A percentile compares a stretch with the other conserved stretches of the same genome.
phyloP scores from a whole-genome alignment of 2,797 vertebrate species.

The Emys orbicularis region DNA sequence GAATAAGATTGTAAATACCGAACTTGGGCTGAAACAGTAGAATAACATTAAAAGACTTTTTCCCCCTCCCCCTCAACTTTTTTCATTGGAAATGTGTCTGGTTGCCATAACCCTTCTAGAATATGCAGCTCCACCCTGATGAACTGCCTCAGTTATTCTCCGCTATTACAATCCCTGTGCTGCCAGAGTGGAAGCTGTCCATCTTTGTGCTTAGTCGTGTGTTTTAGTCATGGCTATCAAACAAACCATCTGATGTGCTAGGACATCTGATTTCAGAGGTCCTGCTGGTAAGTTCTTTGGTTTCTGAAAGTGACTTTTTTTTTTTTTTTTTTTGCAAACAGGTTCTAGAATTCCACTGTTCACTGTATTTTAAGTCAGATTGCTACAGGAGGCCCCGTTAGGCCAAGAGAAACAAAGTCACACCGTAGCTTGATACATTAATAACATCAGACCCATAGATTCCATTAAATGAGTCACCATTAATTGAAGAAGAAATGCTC shows the following conservation, averaged over 20 bases:
- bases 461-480: constrained; percentile 57
- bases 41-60: not conserved
- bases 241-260: not conserved
- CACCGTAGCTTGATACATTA: constrained; percentile 39
- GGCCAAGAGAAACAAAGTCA: constrained; percentile 45
- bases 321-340: constrained; percentile 34
- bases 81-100: not conserved
- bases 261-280: constrained; percentile 24
- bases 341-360: constrained; percentile 60
- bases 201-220: not conserved
- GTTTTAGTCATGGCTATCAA: not conserved
- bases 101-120: not conserved
- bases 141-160: not conserved
- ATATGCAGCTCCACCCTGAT: not conserved
- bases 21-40: not conserved
- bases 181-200: constrained; percentile 3
- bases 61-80: not conserved
- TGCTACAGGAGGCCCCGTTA: rapidly evolving
- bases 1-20: not conserved
- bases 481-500: constrained; percentile 44
- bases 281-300: constrained; percentile 48
- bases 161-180: not conserved
- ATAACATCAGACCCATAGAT: constrained; percentile 26
- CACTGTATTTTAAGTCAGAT: constrained; percentile 31
- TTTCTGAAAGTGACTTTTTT: constrained; percentile 48